phyloP scores from a whole-genome alignment of 2,113 vertebrate species.

The Pterocles orientalis region DNA sequence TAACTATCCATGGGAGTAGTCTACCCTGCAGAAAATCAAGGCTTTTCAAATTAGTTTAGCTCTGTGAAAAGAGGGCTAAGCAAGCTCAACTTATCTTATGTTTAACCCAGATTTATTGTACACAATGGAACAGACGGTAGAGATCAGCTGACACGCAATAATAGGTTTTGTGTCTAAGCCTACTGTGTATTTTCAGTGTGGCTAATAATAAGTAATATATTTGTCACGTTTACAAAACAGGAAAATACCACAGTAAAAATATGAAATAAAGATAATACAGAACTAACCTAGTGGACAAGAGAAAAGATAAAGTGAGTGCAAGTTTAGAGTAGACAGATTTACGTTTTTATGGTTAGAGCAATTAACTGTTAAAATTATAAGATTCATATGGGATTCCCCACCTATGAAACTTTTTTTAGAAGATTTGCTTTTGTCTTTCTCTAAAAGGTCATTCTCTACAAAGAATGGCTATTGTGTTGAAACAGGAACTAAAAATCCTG shows the following conservation, averaged over 20 bases:
- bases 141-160: not conserved
- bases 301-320: not conserved
- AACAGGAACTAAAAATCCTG: not conserved
- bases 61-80: not conserved
- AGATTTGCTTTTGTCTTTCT: not conserved
- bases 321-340: not conserved
- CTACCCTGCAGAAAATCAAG: constrained; percentile 47
- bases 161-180: not conserved
- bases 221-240: not conserved
- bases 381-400: not conserved
- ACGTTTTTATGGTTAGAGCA: not conserved
- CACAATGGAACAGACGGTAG: not conserved
- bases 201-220: not conserved
- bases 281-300: not conserved
- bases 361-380: not conserved
- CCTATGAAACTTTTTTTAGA: not conserved
- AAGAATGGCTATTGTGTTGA: not conserved
- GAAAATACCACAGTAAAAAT: not conserved
- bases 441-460: not conserved
- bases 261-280: not conserved
- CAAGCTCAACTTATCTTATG: constrained; percentile 1
- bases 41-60: constrained; percentile 22
- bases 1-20: constrained; percentile 3
- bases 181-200: not conserved
- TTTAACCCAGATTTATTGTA: constrained; percentile 25